phyloP scores from a whole-genome alignment of 2,797 vertebrate species.

The Chromobotia macracanthus region DNA sequence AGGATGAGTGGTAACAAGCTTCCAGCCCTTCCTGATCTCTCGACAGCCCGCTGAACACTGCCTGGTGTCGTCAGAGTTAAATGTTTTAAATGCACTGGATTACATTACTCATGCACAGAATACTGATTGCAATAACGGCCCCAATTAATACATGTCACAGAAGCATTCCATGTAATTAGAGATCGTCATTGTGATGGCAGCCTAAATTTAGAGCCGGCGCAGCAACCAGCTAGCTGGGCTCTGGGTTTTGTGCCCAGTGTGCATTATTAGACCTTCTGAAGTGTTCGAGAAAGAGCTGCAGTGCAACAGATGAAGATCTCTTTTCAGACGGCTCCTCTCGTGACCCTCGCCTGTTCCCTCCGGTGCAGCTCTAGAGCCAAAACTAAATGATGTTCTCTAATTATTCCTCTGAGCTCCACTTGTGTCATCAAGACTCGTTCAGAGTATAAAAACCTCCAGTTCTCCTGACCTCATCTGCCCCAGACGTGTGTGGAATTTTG shows the following conservation, averaged over 20 bases:
- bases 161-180: conserved; percentile 15
- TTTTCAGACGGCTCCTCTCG: conserved; percentile 5
- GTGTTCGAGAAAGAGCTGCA: neutral
- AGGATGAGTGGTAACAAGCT: conserved; percentile 9
- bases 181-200: neutral
- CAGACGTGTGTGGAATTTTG: neutral
- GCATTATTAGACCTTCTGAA: conserved; percentile 14
- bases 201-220: conserved; percentile 12
- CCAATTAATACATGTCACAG: conserved; percentile 26
- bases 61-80: neutral
- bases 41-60: neutral
- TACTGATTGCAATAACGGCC: conserved; percentile 22
- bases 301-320: neutral
- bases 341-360: conserved; percentile 8
- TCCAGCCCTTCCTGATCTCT: neutral
- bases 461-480: neutral
- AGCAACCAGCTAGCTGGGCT: neutral
- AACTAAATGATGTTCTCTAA: conserved; percentile 27
- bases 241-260: conserved; percentile 11
- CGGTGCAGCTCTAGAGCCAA: neutral
- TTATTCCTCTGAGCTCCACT: conserved; percentile 24
- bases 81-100: neutral
- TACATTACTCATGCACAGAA: neutral
- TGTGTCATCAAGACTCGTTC: neutral
- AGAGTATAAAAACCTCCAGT: neutral